These are phyloP conservation scores for Crocidura indochinensis DNA, from an alignment of 2,797 vertebrate genomes.

Conservation along the genomic window DNA sequence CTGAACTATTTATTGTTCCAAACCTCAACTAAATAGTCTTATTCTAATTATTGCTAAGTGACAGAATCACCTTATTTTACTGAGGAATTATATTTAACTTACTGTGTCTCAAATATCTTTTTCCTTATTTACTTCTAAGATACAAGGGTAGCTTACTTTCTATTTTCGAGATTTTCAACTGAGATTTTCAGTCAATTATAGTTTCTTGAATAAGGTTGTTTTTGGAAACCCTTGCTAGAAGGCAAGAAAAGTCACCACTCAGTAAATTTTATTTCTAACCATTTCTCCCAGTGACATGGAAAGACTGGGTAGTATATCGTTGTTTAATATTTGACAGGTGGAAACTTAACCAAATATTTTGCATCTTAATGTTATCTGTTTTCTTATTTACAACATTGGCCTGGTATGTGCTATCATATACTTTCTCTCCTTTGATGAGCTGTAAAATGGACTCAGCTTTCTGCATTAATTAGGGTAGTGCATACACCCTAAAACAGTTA, in stretches of 20 bases:
- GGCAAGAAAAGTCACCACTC: neutral
- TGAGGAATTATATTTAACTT: too few relatives aligned
- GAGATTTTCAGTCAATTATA: neutral
- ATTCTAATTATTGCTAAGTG: neutral
- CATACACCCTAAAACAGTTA: neutral
- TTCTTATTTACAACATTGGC: neutral
- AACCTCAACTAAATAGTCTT: neutral
- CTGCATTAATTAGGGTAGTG: neutral
- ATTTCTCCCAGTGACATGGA: slow-evolving; percentile 6
- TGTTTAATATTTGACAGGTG: neutral
- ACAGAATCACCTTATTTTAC: neutral
- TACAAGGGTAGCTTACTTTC: slow-evolving; percentile 16
- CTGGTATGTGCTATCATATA: neutral
- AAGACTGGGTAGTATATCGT: too few relatives aligned
- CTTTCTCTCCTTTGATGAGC: neutral
- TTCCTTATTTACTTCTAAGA: slow-evolving; percentile 43
- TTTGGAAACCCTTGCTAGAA: slow-evolving; percentile 31
- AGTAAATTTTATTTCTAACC: neutral
- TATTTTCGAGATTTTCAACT: slow-evolving; percentile 42
- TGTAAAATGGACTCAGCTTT: neutral
- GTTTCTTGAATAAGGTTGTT: slow-evolving; percentile 33
- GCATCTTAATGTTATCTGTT: neutral
- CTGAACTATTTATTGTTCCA: neutral
- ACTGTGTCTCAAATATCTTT: slow-evolving; percentile 42
- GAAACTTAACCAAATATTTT: slow-evolving; percentile 24